Evolutionary conservation across 2,888 invertebrate genomes (phyloP).

Genomic region (Odontocolon sp.): DNA sequence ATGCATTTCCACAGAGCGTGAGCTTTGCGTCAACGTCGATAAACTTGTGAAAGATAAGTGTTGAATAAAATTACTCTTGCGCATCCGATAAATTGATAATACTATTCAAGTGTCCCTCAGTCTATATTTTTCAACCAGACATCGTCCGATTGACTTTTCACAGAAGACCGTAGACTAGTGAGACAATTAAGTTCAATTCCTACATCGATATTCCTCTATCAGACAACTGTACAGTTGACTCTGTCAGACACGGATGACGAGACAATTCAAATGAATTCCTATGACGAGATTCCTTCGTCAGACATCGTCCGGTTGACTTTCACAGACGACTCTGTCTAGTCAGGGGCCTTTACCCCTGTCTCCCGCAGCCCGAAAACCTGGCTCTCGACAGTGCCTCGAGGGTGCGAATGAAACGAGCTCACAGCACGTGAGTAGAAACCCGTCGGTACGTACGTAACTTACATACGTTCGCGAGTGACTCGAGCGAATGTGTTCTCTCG

Average conservation of each 20-base stretch:
- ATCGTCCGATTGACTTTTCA: not conserved
- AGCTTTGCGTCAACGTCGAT: conserved; percentile 8
- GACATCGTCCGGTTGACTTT: not conserved
- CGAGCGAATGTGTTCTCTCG: conserved; percentile 34
- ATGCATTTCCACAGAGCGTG: conserved; percentile 29
- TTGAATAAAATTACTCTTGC: not conserved
- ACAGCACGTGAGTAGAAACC: conserved; percentile 10
- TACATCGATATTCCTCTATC: too few species aligned
- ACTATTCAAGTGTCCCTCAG: not conserved
- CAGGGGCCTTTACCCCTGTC: not conserved
- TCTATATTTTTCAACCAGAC: not conserved
- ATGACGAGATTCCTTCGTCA: not conserved
- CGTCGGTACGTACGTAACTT: conserved; percentile 14
- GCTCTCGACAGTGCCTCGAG: conserved; percentile 32
- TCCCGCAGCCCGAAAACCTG: conserved; percentile 11
- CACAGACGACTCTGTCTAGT: not conserved
- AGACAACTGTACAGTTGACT: too few species aligned
- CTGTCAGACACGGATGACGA: too few species aligned
- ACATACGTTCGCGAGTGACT: conserved; percentile 21
- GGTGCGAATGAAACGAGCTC: conserved; percentile 43
- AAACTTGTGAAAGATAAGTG: conserved; percentile 8
- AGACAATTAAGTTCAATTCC: too few species aligned
- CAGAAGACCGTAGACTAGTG: too few species aligned
- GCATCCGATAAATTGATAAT: conserved; percentile 4
- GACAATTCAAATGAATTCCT: too few species aligned